Evolutionary conservation across 2,888 invertebrate species (phyloP).

Genomic region (Beris chalybata): DNA sequence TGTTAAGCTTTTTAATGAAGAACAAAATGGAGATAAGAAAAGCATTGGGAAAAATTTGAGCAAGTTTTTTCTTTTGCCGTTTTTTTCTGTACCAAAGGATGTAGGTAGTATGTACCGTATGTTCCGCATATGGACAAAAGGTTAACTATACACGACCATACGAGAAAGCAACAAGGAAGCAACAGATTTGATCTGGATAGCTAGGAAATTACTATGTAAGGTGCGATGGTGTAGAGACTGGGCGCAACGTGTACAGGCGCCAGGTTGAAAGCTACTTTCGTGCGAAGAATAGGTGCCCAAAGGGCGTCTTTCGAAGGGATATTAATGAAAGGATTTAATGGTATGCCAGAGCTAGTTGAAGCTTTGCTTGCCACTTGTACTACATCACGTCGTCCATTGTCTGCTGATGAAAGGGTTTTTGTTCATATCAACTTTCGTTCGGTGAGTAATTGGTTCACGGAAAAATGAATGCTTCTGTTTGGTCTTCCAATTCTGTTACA

Average conservation of each 20-base stretch:
- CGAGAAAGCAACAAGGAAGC: slow-evolving; percentile 17
- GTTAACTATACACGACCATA: slow-evolving; percentile 11
- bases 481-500: too few relatives aligned
- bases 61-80: neutral
- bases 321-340: slow-evolving; percentile 25
- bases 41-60: slow-evolving; percentile 18
- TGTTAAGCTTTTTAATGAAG: slow-evolving; percentile 45
- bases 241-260: slow-evolving; percentile 10
- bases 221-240: slow-evolving; percentile 12
- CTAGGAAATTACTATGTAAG: neutral
- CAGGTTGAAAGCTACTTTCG: neutral
- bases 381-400: slow-evolving; percentile 11
- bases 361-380: slow-evolving; percentile 8
- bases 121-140: slow-evolving; percentile 8
- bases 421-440: neutral
- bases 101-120: slow-evolving; percentile 1
- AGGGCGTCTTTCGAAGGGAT: slow-evolving; percentile 15
- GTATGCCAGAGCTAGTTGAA: neutral
- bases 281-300: slow-evolving; percentile 10
- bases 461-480: too few relatives aligned
- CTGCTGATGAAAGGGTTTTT: neutral
- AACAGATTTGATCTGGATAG: slow-evolving; percentile 18
- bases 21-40: slow-evolving; percentile 43
- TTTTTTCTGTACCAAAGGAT: neutral
- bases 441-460: too few relatives aligned